Evolutionary conservation across 2,797 vertebrate species (phyloP).

Genomic region (Chloroceryle inda): DNA sequence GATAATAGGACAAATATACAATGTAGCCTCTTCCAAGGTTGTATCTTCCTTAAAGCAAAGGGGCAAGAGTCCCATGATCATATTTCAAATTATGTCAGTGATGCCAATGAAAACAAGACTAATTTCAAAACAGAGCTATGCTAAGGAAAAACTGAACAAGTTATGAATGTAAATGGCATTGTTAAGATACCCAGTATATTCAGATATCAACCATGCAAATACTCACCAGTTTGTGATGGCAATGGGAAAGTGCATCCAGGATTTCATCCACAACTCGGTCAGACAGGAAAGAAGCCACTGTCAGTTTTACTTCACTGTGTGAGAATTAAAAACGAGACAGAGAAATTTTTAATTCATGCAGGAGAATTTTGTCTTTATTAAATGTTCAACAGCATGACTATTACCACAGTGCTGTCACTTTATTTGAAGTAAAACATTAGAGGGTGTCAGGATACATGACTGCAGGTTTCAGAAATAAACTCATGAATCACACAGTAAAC

Average conservation of each 20-base stretch:
- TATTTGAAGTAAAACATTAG: constrained; percentile 44
- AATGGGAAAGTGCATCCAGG: constrained; percentile 91
- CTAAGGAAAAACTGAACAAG: not conserved
- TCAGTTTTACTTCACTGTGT: constrained; percentile 93
- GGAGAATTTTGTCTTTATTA: not conserved
- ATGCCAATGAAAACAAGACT: not conserved
- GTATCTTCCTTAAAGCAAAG: not conserved
- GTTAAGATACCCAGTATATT: not conserved
- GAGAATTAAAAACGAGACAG: constrained; percentile 48
- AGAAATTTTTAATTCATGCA: not conserved
- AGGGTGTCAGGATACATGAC: constrained; percentile 34
- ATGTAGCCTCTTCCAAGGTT: not conserved
- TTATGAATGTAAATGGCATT: not conserved
- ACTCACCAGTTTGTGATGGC: constrained; percentile 93
- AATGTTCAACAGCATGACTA: not conserved
- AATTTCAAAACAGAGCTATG: not conserved
- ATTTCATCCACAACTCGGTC: constrained; percentile 97
- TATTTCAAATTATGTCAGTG: not conserved
- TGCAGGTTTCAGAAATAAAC: constrained; percentile 63
- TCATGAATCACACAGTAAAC: constrained; percentile 64
- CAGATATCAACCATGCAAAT: not conserved
- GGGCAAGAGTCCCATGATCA: not conserved
- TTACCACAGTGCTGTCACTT: constrained; percentile 18
- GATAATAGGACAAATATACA: not conserved
- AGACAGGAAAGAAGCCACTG: constrained; percentile 94